phyloP scores from a whole-genome alignment of 2,113 vertebrate genomes.

The Deroptyus accipitrinus region DNA sequence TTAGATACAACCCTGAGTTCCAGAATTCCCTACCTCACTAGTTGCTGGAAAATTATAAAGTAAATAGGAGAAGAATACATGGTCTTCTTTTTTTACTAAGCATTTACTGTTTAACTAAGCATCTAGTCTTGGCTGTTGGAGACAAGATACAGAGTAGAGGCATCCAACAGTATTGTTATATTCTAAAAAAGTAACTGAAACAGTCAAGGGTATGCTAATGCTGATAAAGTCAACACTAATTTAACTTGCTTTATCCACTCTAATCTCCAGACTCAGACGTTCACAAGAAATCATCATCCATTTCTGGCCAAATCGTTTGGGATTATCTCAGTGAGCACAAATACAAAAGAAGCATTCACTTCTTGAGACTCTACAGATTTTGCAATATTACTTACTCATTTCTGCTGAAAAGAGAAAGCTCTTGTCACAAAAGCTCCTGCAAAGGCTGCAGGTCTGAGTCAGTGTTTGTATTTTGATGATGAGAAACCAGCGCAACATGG shows the following conservation, averaged over 20 bases:
- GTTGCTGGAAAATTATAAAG: neutral
- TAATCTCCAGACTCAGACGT: neutral
- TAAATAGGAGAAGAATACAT: neutral
- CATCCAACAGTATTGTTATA: neutral
- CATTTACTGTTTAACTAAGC: neutral
- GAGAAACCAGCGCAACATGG: neutral
- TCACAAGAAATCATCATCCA: conserved; percentile 21
- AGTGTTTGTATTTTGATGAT: neutral
- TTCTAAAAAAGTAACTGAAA: conserved; percentile 7
- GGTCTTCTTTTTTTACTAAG: neutral
- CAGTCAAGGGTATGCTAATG: neutral
- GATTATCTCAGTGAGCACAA: neutral
- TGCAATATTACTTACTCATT: neutral
- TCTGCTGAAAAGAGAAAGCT: neutral
- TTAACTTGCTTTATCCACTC: conserved; percentile 13
- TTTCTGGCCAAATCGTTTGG: neutral
- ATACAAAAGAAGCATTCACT: neutral
- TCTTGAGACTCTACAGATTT: neutral
- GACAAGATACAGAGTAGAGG: neutral
- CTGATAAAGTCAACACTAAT: neutral
- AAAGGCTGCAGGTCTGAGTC: neutral
- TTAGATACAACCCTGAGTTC: neutral
- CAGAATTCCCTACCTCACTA: neutral
- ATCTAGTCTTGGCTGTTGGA: neutral
- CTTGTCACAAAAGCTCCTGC: neutral